Conservation (phyloP, 2,113 vertebrate genomes). For the Colistium nudipinnis region DNA sequence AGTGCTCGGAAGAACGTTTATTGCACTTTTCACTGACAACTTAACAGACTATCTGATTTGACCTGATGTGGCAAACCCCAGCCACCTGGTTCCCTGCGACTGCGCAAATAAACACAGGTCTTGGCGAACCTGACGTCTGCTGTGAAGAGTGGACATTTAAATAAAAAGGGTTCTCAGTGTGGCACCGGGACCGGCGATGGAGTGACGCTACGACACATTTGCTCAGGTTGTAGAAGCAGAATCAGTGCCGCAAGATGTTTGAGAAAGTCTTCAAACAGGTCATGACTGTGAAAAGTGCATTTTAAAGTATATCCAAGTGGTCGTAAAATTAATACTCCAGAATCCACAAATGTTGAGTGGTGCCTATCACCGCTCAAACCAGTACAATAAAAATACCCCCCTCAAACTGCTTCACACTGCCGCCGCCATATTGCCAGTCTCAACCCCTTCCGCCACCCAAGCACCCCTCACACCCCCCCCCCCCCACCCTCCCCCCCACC, state of each 20-base stretch:
- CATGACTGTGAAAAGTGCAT: too few relatives aligned
- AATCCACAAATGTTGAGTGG: too few relatives aligned
- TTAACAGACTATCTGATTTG: conserved; percentile 38
- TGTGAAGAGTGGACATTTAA: conserved; percentile 23
- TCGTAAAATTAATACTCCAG: too few relatives aligned
- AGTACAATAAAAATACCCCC: too few relatives aligned
- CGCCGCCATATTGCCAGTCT: too few relatives aligned
- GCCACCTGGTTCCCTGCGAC: conserved; percentile 36
- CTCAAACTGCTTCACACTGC: too few relatives aligned
- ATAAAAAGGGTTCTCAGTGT: conserved; percentile 22
- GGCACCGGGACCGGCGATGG: conserved; percentile 12
- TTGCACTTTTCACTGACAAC: conserved; percentile 48
- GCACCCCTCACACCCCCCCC: too few relatives aligned
- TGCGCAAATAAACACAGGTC: conserved; percentile 43
- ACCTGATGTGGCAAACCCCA: conserved; percentile 55
- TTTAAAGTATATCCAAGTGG: too few relatives aligned
- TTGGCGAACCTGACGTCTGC: conserved; percentile 32
- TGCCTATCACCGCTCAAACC: too few relatives aligned
- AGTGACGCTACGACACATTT: conserved; percentile 14
- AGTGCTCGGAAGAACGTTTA: conserved; percentile 48
- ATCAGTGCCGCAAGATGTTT: background rate
- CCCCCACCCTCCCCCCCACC: too few relatives aligned
- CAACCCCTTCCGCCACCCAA: too few relatives aligned
- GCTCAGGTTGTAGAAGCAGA: background rate
- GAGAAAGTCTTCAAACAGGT: background rate